phyloP scores from a whole-genome alignment of 2,888 invertebrate species.

The Brachypalpus laphriformis region DNA sequence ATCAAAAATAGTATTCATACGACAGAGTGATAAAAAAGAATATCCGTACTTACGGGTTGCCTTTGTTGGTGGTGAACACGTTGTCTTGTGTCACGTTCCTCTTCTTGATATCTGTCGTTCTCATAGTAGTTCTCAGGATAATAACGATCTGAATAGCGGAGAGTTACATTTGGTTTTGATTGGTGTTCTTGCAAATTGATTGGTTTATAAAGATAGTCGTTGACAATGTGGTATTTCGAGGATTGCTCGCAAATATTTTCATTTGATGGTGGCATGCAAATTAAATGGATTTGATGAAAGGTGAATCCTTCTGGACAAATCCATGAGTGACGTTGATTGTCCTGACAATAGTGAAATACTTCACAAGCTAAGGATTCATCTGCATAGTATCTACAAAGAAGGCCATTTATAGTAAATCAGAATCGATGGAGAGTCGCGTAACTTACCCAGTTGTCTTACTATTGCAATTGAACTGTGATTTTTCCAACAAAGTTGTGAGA shows the following conservation, averaged over 20 bases:
- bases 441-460: conserved; percentile 89
- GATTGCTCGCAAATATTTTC: conserved; percentile 96
- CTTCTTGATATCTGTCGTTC: conserved; percentile 83
- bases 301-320: conserved; percentile 94
- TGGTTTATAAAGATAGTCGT: conserved; percentile 95
- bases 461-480: conserved; percentile 92
- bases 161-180: conserved; percentile 90
- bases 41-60: conserved; percentile 77
- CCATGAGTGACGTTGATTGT: conserved; percentile 95
- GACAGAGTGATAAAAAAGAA: background rate
- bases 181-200: conserved; percentile 92
- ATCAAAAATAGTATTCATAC: conserved; percentile 35
- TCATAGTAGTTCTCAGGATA: conserved; percentile 92
- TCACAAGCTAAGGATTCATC: conserved; percentile 94
- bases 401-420: background rate
- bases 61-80: conserved; percentile 80
- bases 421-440: background rate
- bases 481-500: conserved; percentile 89
- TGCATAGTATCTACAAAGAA: conserved; percentile 88
- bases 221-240: conserved; percentile 94
- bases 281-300: conserved; percentile 91
- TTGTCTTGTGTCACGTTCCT: conserved; percentile 80
- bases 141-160: conserved; percentile 92
- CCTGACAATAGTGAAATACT: conserved; percentile 97
- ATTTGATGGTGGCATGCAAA: conserved; percentile 95